Evolutionary conservation across 2,888 invertebrate genomes (phyloP).

Genomic region (Himalopsyche anomala): DNA sequence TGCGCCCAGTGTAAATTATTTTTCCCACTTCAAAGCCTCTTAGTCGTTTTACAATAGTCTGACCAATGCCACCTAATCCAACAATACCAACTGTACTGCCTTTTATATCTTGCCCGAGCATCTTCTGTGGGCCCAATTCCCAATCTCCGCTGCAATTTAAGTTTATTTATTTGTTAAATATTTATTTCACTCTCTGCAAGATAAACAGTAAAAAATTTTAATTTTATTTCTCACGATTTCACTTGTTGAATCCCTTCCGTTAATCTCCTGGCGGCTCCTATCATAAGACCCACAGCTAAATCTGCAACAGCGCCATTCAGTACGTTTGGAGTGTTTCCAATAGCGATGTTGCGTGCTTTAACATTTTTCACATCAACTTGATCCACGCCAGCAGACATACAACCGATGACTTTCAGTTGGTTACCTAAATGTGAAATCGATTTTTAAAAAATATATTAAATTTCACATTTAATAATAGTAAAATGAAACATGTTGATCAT

Average conservation of each 20-base stretch:
- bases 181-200: neutral
- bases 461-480: too few relatives aligned
- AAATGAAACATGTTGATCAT: too few relatives aligned
- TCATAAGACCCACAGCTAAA: slow-evolving; percentile 84
- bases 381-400: slow-evolving; percentile 92
- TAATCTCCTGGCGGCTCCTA: slow-evolving; percentile 86
- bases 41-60: slow-evolving; percentile 84
- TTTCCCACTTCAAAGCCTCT: slow-evolving; percentile 83
- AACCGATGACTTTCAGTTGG: slow-evolving; percentile 83
- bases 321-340: slow-evolving; percentile 89
- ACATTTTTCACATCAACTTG: slow-evolving; percentile 86
- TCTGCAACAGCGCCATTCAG: slow-evolving; percentile 89
- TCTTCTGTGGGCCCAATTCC: slow-evolving; percentile 84
- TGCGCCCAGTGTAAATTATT: slow-evolving; percentile 86
- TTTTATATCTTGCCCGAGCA: slow-evolving; percentile 86
- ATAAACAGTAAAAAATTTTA: neutral
- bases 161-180: neutral
- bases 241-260: slow-evolving; percentile 82
- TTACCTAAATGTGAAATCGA: slow-evolving; percentile 24
- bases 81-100: slow-evolving; percentile 89
- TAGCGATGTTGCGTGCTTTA: slow-evolving; percentile 82
- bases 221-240: slow-evolving; percentile 51
- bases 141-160: slow-evolving; percentile 78
- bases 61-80: slow-evolving; percentile 89
- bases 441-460: too few relatives aligned